phyloP scores from a whole-genome alignment of 1,140 invertebrate genomes.

The Drosophila melanica region DNA sequence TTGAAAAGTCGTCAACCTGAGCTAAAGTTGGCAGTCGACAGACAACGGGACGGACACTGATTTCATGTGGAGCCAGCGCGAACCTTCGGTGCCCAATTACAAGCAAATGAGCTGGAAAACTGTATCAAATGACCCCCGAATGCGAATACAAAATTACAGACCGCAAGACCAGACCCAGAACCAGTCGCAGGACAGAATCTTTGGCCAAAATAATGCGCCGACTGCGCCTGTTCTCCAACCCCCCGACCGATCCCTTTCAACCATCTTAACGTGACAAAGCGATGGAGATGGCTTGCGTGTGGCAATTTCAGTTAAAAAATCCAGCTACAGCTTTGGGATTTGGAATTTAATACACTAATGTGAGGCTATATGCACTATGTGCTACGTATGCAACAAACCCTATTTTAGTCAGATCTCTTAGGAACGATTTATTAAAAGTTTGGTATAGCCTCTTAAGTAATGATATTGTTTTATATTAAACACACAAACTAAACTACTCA shows the following conservation, averaged over 20 bases:
- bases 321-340: conserved; percentile 1
- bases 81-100: conserved; percentile 76
- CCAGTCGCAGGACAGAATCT: conserved; percentile 53
- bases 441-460: no score
- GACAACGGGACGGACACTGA: conserved; percentile 22
- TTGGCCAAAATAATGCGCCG: conserved; percentile 41
- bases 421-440: neutral
- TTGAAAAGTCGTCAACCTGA: conserved; percentile 81
- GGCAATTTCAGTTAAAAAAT: conserved; percentile 78
- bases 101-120: conserved; percentile 83
- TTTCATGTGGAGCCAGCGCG: conserved; percentile 63
- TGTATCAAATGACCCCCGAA: conserved; percentile 81
- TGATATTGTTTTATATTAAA: no score
- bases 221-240: conserved; percentile 14
- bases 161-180: conserved; percentile 18
- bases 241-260: conserved; percentile 2
- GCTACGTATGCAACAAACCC: neutral
- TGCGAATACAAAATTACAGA: conserved; percentile 80
- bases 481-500: no score
- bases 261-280: conserved; percentile 75
- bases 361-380: neutral
- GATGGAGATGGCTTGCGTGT: conserved; percentile 76
- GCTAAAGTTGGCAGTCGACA: conserved; percentile 42
- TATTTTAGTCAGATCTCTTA: no score
- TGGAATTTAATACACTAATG: conserved; percentile 40